Base-by-base conservation (phyloP, 2,888 invertebrate genomes). In the Campoplex capitator region DNA sequence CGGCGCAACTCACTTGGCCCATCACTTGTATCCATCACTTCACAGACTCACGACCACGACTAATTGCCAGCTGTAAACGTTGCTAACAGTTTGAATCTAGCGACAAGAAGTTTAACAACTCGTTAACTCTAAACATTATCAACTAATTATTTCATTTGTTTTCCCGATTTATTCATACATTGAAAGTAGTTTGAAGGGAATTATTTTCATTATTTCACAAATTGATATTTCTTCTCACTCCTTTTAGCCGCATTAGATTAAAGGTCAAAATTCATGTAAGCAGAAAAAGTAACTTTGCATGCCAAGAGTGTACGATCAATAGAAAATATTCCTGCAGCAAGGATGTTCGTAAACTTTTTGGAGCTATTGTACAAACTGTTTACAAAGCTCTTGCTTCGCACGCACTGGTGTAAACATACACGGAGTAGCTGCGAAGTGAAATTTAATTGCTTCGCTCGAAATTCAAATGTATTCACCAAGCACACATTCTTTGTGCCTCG, bases 391-490 rank as follows among this genome's bases (percentile, higher is more conserved):
- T 32, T 16, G 32, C 32, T 62, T 32, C 32, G 13, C 1, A 16
- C 16, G 32, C 62, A 62, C 32, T 16, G 16, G 16, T 32, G 62
- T 62, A 62, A 32, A 62, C 32, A 32, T 32, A 32, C 62, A 32
- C 16, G 32, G 13, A 28, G 6, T 62, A 16, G 16, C 42, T 45
- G 48, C 74, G 67, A 84, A 68, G 73, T 68, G 67, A 74, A 79
- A 78, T 74, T 84, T 68, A 78, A 84, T 77, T 84, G 74, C 32
- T 16, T 51, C 8, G 38, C 32, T 28, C 23, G 28, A 45, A 68
- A 48, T 84, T 74, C 54, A 67, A 62, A 79, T 78, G n/a, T 35
- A 84, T 79, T 56, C 23, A 54, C 16, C 68, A 42, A 78, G 78
- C 62, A 62, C 67, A 62, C 68, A 79, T 79, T 58, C 38, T 18